Base-by-base conservation (phyloP, 92 coral and sea anemone genomes). In the Bergia puertoricense region DNA sequence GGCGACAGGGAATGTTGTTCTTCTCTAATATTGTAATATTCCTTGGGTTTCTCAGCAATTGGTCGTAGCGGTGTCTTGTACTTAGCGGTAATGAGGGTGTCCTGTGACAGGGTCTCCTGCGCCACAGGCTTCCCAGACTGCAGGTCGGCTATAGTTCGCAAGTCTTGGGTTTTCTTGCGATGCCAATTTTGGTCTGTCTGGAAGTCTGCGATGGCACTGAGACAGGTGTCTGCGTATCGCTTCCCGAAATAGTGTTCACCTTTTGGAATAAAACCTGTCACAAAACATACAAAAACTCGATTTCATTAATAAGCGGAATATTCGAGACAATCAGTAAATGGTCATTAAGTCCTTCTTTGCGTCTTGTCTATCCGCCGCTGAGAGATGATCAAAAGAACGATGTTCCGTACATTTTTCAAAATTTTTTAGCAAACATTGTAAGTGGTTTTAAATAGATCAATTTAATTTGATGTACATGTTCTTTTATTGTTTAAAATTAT, bases 1-100 rank as follows among this genome's bases (percentile, higher is more conserved):
- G 99, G 98, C 18, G 99, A 96, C 37, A 96, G 95, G 37, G 99
- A 96, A 85, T 96, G 99, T 51, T 96, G 99, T 66, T 92, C 90
- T 10, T 95, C 94, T 44, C 92, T 88, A 4, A 88, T 91, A 0
- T 96, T 92, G 86, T 86, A 95, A 83, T 96, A 96, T 80, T 86
- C 93, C 68, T 93, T 92, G 2, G 99, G 98, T 51, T 90, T 88
- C 5, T 76, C 79, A 54, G 90, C 85, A 2, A 93, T 90, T 7
- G 95, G 90, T 85, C 91, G 94, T 65, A 96, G 88, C 2, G 99
- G 99, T 3, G 98, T 92, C 81, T 89, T 89, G 86, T 94, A 93
- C 43, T 95, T 91, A 16, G 98, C 90, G 3, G 82, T 91, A 16
- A 91, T 91, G 38, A 86, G 81, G 38, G 99, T 96, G 68, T 88